Evolutionary conservation across 2,113 vertebrate species (phyloP), one percentile per base, ranked within the genome.

Genomic region (Ctenodactylus gundi): DNA sequence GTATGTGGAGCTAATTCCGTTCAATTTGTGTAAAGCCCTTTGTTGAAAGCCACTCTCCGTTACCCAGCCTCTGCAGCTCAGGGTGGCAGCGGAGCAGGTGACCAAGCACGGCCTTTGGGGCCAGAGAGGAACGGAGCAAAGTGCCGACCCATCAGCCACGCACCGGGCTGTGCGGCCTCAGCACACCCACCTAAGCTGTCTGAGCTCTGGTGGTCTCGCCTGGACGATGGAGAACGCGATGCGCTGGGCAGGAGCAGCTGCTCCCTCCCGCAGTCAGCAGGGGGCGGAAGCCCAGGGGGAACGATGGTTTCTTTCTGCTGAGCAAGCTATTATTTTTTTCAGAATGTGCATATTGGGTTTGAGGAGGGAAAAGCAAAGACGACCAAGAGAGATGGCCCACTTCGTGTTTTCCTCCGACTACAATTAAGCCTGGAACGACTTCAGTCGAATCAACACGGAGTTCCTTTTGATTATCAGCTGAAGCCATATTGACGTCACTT

Each of bases 391-490:
- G 76, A 89, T 36, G 41, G 58, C 90, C 81, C 64, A 36, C 90
- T 92, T 95, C 76, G 68, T 70, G 89, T 95, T 94, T 82, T 20
- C n/a, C 64, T 76, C 91, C 36, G 39, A 53, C 46, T 46, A 25
- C 82, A 92, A 36, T 95, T 90, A 94, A 80, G 77, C 60, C 75
- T 95, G 93, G 95, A 88, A 90, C 11, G 0, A 90, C 88, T 90
- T 94, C 92, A 96, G 86, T 95, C 51, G 82, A 94, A 68, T 76
- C 81, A 73, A 36, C 44, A 60, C 31, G 72, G 18, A 55, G 88
- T 95, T 95, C 93, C 75, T 95, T 95, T 94, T 94, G 87, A 90
- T 88, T 96, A 80, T 90, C 68, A 34, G 90, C 91, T 96, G 95
- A 95, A 90, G 90, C 85, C 62, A 27, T 88, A 90, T 67, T 93